Evolutionary conservation across 2,888 invertebrate species (phyloP), one percentile per base, ranked within the genome.

Genomic region (Polydrusus cervinus): DNA sequence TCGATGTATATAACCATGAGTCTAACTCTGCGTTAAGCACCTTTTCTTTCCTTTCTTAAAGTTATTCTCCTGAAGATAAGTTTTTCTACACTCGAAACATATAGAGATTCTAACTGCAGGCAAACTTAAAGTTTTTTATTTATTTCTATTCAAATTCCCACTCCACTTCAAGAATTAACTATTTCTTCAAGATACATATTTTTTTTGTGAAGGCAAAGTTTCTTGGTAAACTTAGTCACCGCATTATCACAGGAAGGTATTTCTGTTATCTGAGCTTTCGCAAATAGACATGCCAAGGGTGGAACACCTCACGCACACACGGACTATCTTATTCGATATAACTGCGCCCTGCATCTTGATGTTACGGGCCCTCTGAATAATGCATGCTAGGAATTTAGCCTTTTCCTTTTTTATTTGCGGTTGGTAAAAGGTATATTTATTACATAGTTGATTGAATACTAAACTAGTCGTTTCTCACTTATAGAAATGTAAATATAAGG

Each of bases 281-380:
- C 68, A 68, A 68, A 68, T 45, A 68, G 68, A 68, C 30, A 68
- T 57, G 40, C 70, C 60, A 51, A 64, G 71, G 71, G 53, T 71
- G 71, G 53, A 71, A 64, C 64, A 53, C 34, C 55, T 71, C 71
- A 71, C 71, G 71, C 71, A 71, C 64, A 43, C 67, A 68, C 45
- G 10, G 25, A 57, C 71, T 45, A 53, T 66, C 51, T 66, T 66
- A 51, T 38, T 55, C 43, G 53, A 71, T 71, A 71, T 40, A 16
- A 30, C 43, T 71, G 57, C 64, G 53, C 64, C 64, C 62, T 61
- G 71, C 71, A 71, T 71, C 62, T 71, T 47, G 64, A 71, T 71
- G 53, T 30, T 62, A 34, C 43, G 18, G 43, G 49, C 34, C 47
- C 30, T 38, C 49, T 70, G 70, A 70, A 70, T 70, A 38, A 70